Evolutionary conservation across 1,140 invertebrate species (phyloP).

Genomic region (Lordiphosa mommai): DNA sequence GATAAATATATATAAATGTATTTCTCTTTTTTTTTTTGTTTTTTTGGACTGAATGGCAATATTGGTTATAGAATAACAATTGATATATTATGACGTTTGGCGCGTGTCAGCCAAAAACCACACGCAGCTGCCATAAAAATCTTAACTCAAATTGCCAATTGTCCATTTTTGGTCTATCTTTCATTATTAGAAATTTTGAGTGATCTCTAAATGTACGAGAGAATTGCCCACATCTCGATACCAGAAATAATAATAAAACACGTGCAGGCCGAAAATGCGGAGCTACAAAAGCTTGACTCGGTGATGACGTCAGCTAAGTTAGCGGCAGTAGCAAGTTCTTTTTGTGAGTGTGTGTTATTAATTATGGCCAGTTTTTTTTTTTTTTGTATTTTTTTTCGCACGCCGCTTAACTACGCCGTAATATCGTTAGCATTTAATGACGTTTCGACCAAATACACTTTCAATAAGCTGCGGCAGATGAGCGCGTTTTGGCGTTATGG

Average conservation of each 20-base stretch:
- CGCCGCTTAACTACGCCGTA: conserved; percentile 7
- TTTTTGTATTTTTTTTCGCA: conserved; percentile 16
- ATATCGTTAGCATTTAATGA: conserved; percentile 6
- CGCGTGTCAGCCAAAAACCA: conserved; percentile 49
- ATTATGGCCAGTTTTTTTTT: conserved; percentile 23
- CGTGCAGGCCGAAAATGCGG: conserved; percentile 13
- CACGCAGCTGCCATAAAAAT: conserved; percentile 28
- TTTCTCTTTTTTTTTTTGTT: neutral
- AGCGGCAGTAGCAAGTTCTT: conserved; percentile 34
- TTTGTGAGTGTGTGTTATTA: conserved; percentile 21
- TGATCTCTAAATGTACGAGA: too few species aligned
- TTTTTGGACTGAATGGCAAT: conserved; percentile 33
- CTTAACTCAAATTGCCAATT: conserved; percentile 45
- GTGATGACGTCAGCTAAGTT: conserved; percentile 19
- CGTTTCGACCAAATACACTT: neutral
- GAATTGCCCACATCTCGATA: neutral
- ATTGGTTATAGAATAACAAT: conserved; percentile 52
- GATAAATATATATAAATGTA: neutral
- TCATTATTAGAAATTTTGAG: neutral
- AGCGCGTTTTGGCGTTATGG: too few species aligned
- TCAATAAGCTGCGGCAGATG: neutral
- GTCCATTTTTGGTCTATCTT: conserved; percentile 39
- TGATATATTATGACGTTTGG: conserved; percentile 30
- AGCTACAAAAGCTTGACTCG: neutral
- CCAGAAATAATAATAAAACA: conserved; percentile 5